Evolutionary conservation across 2,113 vertebrate species (phyloP).

Genomic region (Laticauda colubrina): DNA sequence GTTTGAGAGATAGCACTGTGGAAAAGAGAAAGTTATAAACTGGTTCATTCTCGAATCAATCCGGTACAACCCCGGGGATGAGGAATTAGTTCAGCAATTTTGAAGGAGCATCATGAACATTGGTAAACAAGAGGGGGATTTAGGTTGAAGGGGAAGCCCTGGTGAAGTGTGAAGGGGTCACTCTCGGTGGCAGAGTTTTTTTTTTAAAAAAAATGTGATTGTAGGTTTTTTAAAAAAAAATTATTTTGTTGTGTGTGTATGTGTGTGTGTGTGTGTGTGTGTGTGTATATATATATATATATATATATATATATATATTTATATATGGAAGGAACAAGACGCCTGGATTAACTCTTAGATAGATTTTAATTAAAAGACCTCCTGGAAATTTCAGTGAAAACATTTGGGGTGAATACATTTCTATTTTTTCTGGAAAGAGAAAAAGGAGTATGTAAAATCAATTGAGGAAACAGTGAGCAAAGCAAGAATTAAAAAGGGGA

Average conservation of each 20-base stretch:
- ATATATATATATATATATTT: background rate
- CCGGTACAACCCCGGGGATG: constrained; percentile 2
- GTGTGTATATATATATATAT: background rate
- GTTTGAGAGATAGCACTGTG: background rate
- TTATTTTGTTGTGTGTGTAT: background rate
- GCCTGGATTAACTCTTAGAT: background rate
- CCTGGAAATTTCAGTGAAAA: background rate
- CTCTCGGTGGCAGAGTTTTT: constrained; percentile 17
- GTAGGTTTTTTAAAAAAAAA: background rate
- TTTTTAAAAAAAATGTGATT: accelerated
- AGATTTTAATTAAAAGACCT: background rate
- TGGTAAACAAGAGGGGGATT: constrained; percentile 12
- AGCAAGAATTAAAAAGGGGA: constrained; percentile 62
- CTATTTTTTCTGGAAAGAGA: background rate
- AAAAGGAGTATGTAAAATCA: constrained; percentile 40
- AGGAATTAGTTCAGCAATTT: constrained; percentile 1
- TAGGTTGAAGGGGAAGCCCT: background rate
- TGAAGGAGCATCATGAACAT: constrained; percentile 9
- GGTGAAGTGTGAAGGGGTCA: background rate
- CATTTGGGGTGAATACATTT: background rate
- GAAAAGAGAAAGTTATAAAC: constrained; percentile 48
- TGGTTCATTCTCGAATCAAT: constrained; percentile 18
- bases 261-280: background rate
- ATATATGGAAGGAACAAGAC: background rate
- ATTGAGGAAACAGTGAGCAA: constrained; percentile 42